Conservation (phyloP, 2,888 invertebrate genomes). For the Sympetrum striolatum region DNA sequence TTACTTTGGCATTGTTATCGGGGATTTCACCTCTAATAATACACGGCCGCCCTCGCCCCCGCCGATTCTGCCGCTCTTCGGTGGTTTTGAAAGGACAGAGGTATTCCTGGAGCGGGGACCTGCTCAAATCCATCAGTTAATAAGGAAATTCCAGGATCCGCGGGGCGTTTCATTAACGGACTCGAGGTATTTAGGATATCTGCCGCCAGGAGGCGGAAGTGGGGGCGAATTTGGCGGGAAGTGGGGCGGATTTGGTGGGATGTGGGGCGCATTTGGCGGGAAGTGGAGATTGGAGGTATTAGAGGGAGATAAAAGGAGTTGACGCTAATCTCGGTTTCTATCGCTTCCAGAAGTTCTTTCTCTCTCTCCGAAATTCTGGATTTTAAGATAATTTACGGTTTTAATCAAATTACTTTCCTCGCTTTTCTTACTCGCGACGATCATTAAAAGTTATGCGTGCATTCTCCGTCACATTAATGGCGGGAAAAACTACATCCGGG, state of each 20-base stretch:
- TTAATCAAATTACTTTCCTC: too few relatives aligned
- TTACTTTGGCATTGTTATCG: neutral
- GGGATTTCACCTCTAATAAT: neutral
- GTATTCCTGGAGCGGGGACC: neutral
- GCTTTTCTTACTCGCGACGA: too few relatives aligned
- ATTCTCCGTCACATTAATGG: too few relatives aligned
- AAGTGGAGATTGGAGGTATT: neutral
- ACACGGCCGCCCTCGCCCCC: neutral
- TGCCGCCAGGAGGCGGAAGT: neutral
- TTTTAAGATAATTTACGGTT: too few relatives aligned
- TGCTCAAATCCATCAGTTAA: constrained; percentile 25
- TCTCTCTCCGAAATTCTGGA: too few relatives aligned
- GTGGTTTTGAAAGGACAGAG: neutral
- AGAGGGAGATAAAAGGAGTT: neutral
- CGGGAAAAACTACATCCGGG: too few relatives aligned
- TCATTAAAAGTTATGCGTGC: too few relatives aligned
- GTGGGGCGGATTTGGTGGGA: too few relatives aligned
- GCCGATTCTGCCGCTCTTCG: neutral
- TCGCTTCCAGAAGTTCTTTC: neutral
- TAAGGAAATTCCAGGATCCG: constrained; percentile 30
- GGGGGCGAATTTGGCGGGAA: neutral
- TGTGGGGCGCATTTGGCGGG: too few relatives aligned
- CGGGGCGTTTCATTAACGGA: constrained; percentile 21
- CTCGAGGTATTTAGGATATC: constrained; percentile 19
- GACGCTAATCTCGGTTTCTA: neutral